These are phyloP conservation scores for Diorhabda carinulata DNA, from an alignment of 1,140 invertebrate species.

Conservation along the genomic window DNA sequence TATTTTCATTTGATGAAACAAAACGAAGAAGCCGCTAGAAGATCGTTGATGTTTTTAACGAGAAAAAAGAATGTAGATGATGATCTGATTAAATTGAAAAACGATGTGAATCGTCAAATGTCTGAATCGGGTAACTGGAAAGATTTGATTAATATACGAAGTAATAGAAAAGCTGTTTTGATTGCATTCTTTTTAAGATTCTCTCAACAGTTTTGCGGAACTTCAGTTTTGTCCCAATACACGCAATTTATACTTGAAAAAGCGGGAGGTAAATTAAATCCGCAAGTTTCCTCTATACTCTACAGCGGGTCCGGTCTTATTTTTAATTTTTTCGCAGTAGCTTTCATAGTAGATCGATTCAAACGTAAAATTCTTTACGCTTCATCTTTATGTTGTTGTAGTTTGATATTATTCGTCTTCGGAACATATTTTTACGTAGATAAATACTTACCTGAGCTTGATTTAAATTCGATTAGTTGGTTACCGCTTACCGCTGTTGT, in stretches of 20 bases:
- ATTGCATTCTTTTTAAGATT: slow-evolving; percentile 31
- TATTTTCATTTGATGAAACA: slow-evolving; percentile 38
- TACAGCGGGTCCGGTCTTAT: not conserved
- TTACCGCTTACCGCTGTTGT: slow-evolving; percentile 37
- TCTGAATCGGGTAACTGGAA: slow-evolving; percentile 31
- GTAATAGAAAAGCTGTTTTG: slow-evolving; percentile 35
- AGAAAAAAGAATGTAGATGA: slow-evolving; percentile 31
- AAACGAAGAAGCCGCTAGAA: slow-evolving; percentile 7
- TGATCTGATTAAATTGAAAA: slow-evolving; percentile 33
- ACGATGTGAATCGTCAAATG: slow-evolving; percentile 35
- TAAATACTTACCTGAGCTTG: slow-evolving; percentile 4
- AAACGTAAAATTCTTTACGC: not conserved
- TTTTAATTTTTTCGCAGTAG: not conserved
- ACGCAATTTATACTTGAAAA: slow-evolving; percentile 34
- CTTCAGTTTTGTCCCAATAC: slow-evolving; percentile 30
- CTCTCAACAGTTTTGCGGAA: slow-evolving; percentile 35
- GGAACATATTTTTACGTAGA: not conserved
- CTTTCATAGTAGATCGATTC: not conserved
- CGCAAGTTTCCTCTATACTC: not conserved
- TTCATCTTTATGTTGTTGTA: not conserved
- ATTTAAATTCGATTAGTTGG: slow-evolving; percentile 37
- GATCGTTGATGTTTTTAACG: slow-evolving; percentile 50
- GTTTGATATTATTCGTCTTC: not conserved
- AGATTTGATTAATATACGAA: slow-evolving; percentile 34
- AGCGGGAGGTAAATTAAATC: slow-evolving; percentile 8